Evolutionary conservation across 92 coral and sea anemone genomes (phyloP).

Genomic region (Epizoanthus ramosus): DNA sequence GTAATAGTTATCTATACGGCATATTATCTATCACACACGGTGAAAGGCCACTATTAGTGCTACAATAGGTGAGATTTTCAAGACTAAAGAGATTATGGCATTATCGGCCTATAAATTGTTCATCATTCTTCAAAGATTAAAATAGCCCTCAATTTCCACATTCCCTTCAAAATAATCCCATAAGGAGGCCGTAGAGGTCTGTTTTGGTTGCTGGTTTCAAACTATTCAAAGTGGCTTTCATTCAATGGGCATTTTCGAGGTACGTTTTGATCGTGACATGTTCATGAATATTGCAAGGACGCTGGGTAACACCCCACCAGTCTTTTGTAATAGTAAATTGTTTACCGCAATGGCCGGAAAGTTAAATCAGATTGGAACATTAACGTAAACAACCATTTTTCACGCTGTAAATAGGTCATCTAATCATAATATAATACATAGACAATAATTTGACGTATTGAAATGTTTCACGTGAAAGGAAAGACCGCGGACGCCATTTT

Average conservation of each 20-base stretch:
- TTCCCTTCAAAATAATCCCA: no score
- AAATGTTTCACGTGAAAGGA: slow-evolving; percentile 3
- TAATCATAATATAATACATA: not conserved
- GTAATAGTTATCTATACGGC: not conserved
- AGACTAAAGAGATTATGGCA: not conserved
- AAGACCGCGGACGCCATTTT: slow-evolving; percentile 1
- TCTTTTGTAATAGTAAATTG: not conserved
- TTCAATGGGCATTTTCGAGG: no score
- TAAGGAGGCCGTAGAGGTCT: no score
- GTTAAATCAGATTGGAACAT: not conserved
- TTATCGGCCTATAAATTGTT: not conserved
- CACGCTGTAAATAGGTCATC: not conserved
- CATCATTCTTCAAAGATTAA: no score
- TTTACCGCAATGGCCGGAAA: not conserved
- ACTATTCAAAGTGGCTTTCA: no score
- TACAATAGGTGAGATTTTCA: not conserved
- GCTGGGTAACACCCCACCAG: not conserved
- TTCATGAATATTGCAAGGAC: not conserved
- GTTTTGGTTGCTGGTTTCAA: no score
- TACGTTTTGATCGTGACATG: no score
- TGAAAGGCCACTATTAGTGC: not conserved
- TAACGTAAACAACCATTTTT: not conserved
- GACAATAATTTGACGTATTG: not conserved
- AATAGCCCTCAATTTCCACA: no score
- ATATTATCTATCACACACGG: not conserved